Base-by-base conservation (phyloP, 2,113 vertebrate species). In the Periophthalmodon schlosseri region DNA sequence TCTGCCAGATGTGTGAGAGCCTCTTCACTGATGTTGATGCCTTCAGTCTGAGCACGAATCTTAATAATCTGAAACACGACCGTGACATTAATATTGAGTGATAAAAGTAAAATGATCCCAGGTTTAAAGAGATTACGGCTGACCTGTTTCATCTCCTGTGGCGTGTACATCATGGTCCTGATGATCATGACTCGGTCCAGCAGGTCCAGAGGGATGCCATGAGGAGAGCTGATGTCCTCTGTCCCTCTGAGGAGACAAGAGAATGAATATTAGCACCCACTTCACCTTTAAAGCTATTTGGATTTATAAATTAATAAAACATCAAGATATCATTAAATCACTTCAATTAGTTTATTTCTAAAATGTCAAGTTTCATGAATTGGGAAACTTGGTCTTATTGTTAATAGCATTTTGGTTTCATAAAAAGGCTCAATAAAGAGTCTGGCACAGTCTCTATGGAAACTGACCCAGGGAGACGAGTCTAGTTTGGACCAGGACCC, bases 91-190 rank as follows among this genome's bases (percentile, higher is more conserved):
- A 84, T n/a, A 81, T 68, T 9, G 14, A 63, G 6, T 18, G 60
- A 34, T 63, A 18, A 6, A 63, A 60, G 4, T 5, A 28, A 33
- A 34, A 16, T 18, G 34, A 18, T 6, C 15, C 73, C 10, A 7
- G 9, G 10, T 8, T 5, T 46, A 54, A 28, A 39, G 81, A 64
- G 63, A 8, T 20, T 5, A 6, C 1, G 21, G 56, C 84, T 79
- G 64, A 97, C 98, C 95, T 99, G 98, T 80, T 98, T 99, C 96
- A 98, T 96, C 91, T 99, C 97, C 84, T 99, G 97, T 0, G 97
- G 95, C 0, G 96, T 99, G 80, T 98, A 99, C 76, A 99, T 84
- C 96, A 99, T 95, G 70, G 98, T 99, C 73, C 97, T 95, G 83
- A 99, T 97, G 58, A 99, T 99, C 96, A 99, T 98, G 4, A 99